Base-by-base conservation (phyloP, 2,797 vertebrate species). In the Aeoliscus strigatus region DNA sequence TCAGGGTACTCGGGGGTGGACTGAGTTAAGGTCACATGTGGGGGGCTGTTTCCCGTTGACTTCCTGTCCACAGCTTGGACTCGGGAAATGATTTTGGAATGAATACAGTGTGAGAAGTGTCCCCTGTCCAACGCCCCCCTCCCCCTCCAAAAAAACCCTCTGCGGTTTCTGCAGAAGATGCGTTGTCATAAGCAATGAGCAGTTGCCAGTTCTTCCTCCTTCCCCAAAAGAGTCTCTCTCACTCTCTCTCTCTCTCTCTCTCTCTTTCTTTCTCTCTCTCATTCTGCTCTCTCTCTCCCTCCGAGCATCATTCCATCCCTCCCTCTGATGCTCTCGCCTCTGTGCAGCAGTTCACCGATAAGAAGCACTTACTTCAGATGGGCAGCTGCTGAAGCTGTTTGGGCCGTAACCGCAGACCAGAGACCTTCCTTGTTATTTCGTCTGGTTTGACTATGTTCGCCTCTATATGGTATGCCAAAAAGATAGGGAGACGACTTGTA, bases 381-480 rank as follows among this genome's bases (percentile, higher is more conserved):
- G 65, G 63, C 52, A 60, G 83, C 81, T 77, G 75, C 64, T 73
- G 60, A 70, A 70, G 71, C 80, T 52, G 60, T 75, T 74, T 66
- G 72, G 74, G 79, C 70, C 51, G 61, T 68, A 74, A 43, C 27
- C 11, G 54, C 64, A 51, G 66, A 61, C 46, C 37, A 32, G 79
- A 84, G 38, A 74, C 57, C n/a, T n/a, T n/a, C 77, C 47, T 75
- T 66, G 75, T 16, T 28, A 70, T 76, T 66, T 67, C 39, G 66
- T 39, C 45, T 85, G 58, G n/a, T n/a, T n/a, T 70, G 62, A 74
- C 73, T 77, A 96, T 97, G 94, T 92, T 97, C 67, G 92, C 94
- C 62, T 97, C 94, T 62, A 95, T 96, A 81, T 96, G 93, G 92
- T 96, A 94, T 61, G 94, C 93, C 80, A 97, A 96, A 90, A 97